Evolutionary conservation across 2,888 invertebrate genomes (phyloP), one percentile per base, ranked within the genome.

Genomic region (Microctonus hyperodae): DNA sequence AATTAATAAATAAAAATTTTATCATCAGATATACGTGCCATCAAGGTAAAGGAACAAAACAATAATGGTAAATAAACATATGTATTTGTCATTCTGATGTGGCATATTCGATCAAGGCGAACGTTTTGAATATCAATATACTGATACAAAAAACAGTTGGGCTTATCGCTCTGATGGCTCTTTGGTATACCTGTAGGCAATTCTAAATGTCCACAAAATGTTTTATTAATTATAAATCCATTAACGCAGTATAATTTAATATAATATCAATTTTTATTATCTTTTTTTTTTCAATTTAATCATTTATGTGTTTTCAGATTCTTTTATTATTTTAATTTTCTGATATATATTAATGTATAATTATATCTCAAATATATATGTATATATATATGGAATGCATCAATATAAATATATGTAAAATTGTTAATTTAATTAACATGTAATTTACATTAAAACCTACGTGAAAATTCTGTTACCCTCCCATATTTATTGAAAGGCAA

Each of bases 151-250:
- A 7, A 16, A 16, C 44, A 5, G 16, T n/a, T 44, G 44, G 44
- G 44, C 44, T 44, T 44, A 44, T 44, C 44, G 44, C 44, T 16
- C 16, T 44, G 44, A 44, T 44, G 44, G 40, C 40, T 40, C 40
- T n/a, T n/a, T n/a, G 40, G 16, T n/a, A 44, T 44, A 44, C n/a
- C n/a, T 16, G 7, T 28, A 20, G 20, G 20, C 44, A 44, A 20
- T 44, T 44, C 16, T 20, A 44, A 16, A 44, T 44, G 16, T 44
- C 16, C 16, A 16, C 44, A 16, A 44, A n/a, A 44, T 44, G 44
- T 44, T 44, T 44, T 44, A 44, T 44, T 44, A 16, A 44, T 44
- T 44, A 16, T 7, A 44, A 44, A 44, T 37, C 37, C n/a, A 37
- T 37, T n/a, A 37, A 37, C 37, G 37, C 13, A n/a, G n/a, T n/a